phyloP scores from a whole-genome alignment of 2,113 vertebrate genomes.

The Mobula hypostoma region DNA sequence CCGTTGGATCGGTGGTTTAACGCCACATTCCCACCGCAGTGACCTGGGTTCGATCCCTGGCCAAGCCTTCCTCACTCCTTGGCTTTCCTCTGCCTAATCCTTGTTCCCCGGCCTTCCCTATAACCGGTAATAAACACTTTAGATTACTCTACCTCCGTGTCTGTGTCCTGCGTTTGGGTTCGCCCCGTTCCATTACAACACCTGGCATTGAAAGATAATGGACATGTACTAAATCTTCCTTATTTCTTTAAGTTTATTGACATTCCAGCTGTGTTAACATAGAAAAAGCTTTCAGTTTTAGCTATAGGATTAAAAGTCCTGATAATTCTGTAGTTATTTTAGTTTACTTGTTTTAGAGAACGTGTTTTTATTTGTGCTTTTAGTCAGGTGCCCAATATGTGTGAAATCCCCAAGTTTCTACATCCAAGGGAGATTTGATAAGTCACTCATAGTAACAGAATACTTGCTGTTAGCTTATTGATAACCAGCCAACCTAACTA shows the following conservation, averaged over 20 bases:
- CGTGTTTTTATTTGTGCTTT: not conserved
- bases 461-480: conserved; percentile 39
- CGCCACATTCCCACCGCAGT: too few species aligned
- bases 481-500: conserved; percentile 58
- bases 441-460: not conserved
- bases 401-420: not conserved
- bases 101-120: too few species aligned
- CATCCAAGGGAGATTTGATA: not conserved
- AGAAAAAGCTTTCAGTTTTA: not conserved
- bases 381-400: not conserved
- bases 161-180: too few species aligned
- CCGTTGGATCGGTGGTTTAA: too few species aligned
- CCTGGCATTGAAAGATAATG: not conserved
- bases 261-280: too few species aligned
- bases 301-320: not conserved
- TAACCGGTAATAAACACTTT: too few species aligned
- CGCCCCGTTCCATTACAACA: too few species aligned
- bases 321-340: not conserved
- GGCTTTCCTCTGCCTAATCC: too few species aligned
- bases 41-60: too few species aligned
- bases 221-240: not conserved
- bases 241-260: not conserved
- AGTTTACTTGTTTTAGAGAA: not conserved
- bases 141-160: too few species aligned
- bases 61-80: too few species aligned